phyloP scores from a whole-genome alignment of 2,888 invertebrate species.

The Thelaira solivaga region DNA sequence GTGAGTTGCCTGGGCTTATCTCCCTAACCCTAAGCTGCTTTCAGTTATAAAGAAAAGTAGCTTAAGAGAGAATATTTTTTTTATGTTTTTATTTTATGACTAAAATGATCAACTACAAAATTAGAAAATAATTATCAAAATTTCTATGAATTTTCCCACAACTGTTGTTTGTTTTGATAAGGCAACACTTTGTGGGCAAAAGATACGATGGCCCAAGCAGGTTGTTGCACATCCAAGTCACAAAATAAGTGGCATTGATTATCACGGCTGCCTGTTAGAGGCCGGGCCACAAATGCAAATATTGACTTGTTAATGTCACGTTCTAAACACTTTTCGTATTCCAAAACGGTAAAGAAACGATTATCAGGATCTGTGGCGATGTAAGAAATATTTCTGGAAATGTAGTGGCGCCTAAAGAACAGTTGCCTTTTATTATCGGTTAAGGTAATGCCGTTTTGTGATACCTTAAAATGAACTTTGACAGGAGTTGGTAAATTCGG shows the following conservation, averaged over 20 bases:
- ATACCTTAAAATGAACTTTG: conserved; percentile 96
- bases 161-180: conserved; percentile 65
- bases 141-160: conserved; percentile 61
- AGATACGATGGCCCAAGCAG: conserved; percentile 92
- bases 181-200: conserved; percentile 74
- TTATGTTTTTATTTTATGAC: background rate
- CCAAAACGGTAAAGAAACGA: conserved; percentile 82
- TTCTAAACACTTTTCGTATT: conserved; percentile 64
- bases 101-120: background rate
- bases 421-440: conserved; percentile 95
- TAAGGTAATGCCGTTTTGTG: conserved; percentile 95
- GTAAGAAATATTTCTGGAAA: conserved; percentile 91
- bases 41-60: background rate
- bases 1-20: too few species aligned
- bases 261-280: conserved; percentile 88
- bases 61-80: background rate
- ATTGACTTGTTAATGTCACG: conserved; percentile 79
- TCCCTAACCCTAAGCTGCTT: too few species aligned
- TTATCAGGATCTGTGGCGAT: conserved; percentile 96
- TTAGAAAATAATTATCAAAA: background rate
- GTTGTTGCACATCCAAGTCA: conserved; percentile 92
- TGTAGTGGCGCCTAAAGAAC: conserved; percentile 93
- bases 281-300: conserved; percentile 96
- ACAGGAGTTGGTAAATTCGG: conserved; percentile 81
- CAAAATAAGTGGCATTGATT: conserved; percentile 99